phyloP scores from a whole-genome alignment of 2,888 invertebrate genomes.

The Adela reaumurella region DNA sequence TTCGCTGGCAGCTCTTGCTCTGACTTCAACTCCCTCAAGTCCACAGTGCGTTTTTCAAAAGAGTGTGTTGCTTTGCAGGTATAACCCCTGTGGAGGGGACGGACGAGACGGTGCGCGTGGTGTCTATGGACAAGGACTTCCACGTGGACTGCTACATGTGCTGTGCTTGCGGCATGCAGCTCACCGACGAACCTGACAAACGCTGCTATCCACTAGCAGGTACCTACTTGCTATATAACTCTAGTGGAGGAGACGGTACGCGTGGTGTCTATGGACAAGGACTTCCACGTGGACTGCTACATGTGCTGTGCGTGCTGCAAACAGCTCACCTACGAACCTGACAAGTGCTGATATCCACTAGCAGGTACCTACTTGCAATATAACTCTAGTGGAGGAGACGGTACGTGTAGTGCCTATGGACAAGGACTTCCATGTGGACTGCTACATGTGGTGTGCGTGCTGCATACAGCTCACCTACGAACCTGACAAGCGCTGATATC shows the following conservation, averaged over 20 bases:
- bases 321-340: slow-evolving; percentile 96
- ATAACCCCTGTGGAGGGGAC: slow-evolving; percentile 96
- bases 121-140: slow-evolving; percentile 98
- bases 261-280: slow-evolving; percentile 98
- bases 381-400: no score
- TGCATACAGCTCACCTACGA: slow-evolving; percentile 97
- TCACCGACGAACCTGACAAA: slow-evolving; percentile 97
- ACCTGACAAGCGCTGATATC: slow-evolving; percentile 96
- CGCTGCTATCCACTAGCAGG: slow-evolving; percentile 92
- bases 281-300: slow-evolving; percentile 98
- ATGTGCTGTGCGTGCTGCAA: slow-evolving; percentile 97
- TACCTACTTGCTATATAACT: background rate
- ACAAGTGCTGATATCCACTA: slow-evolving; percentile 95
- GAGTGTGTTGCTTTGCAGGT: no score
- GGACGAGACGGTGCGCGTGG: slow-evolving; percentile 97
- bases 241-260: slow-evolving; percentile 29
- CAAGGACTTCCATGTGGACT: slow-evolving; percentile 98
- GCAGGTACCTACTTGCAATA: slow-evolving; percentile 59
- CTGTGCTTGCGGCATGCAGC: slow-evolving; percentile 96
- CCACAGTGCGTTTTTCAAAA: no score
- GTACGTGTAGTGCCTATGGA: slow-evolving; percentile 95
- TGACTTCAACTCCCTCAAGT: no score
- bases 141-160: slow-evolving; percentile 99
- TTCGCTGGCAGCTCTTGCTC: no score
- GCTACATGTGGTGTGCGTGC: slow-evolving; percentile 98